Evolutionary conservation across 35 echinoderm and acorn worm species (phyloP), one percentile per base, ranked within the genome.

Genomic region (Ophiothrix spiculata): DNA sequence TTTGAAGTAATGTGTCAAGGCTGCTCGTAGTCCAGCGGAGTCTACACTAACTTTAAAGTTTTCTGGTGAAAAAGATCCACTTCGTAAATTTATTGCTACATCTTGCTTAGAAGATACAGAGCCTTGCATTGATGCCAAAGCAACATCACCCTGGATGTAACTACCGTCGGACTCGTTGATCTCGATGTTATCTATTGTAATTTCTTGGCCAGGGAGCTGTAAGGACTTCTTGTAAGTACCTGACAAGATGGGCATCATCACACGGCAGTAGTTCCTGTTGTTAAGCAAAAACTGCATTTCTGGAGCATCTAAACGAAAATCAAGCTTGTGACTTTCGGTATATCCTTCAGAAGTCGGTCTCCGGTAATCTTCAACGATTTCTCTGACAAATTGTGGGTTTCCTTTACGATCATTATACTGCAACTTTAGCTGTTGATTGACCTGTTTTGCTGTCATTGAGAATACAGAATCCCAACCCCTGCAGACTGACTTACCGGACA

Each of bases 401-500:
- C 41, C 79, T 42, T 81, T 1, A 54, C 79, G 79, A 81, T 81
- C 41, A 0, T 40, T 31, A 81, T 46, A 81, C 41, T 81, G 79
- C 79, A 33, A 19, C 6, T 23, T 0, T n/a, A 81, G 41, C 38
- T 81, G 78, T 15, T 81, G 23, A 42, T 81, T 81, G 3, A 81
- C 79, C 39, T 54, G 36, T 31, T 81, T 37, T 13, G 79, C 79
- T 40, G 79, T 81, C 79, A 81, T 81, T 33, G 79, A 81, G 40
- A 81, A 49, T 0, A 81, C 79, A 8, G 33, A 38, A 42, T 81
- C 79, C 79, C 79, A 81, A 23, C 79, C 79, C 4, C 19, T 33
- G 33, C 79, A 81, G 6, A 81, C 79, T 46, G 38, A 46, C 33
- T 78, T 78, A 4, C 33, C 33, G 3, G 76, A 78, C 76, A 78